Evolutionary conservation across 2,888 invertebrate genomes (phyloP), one percentile per base, ranked within the genome.

Genomic region (Euphydryas editha): DNA sequence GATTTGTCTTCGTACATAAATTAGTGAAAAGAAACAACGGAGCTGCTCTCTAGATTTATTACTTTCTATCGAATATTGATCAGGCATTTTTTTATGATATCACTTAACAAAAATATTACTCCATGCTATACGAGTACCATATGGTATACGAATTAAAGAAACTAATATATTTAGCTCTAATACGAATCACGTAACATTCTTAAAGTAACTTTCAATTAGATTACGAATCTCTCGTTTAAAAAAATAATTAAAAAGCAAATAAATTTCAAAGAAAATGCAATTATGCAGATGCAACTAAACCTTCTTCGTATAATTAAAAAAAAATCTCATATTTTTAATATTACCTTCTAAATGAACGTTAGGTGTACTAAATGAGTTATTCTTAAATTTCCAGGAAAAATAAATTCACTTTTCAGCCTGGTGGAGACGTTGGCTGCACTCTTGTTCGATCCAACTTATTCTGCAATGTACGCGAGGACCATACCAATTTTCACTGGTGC

Each of bases 341-440:
- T 54, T 8, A 36, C 54, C 15, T 54, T 4, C 30, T 54, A 54
- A 54, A 54, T 24, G 54, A 36, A 15, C 17, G 10, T n/a, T 54
- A 54, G 54, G 30, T 54, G n/a, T 30, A 36, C 21, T 30, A 54
- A 54, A n/a, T 21, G 42, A 57, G 39, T 57, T 24, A 44, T 57
- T 30, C 13, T 60, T 24, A 17, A 39, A 37, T 59, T 72, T 73
- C 17, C 78, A 92, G 92, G 92, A 18, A 92, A 91, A 79, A 90
- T 90, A 85, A 92, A 92, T 72, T 92, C 92, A 0, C 70, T 92
- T 0, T 90, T 92, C 78, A 92, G 92, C 62, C 70, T 92, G 15
- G 88, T 92, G 18, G 92, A 92, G 69, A 92, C 92, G 0, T 64
- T 90, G 8, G 92, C 88, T 0, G 92, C 92, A 0, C 72, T 92